Percentiles rank a stretch among this genome's conserved stretches.
Conservation (phyloP, 2,888 invertebrate genomes). For the Mechanitis mazaeus region DNA sequence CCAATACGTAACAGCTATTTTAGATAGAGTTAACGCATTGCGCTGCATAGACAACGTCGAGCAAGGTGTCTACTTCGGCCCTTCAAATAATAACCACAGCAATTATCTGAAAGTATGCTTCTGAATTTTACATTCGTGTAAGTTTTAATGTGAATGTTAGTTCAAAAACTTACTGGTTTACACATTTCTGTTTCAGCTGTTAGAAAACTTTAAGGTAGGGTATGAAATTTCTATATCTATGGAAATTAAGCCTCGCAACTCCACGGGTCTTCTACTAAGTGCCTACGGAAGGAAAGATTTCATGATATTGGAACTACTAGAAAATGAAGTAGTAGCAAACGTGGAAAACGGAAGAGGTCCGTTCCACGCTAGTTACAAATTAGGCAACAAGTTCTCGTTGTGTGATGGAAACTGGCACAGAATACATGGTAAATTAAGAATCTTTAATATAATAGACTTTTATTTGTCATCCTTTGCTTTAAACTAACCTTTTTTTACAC, state of each 20-base stretch:
- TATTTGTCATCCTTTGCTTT: background rate
- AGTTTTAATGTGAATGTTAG: background rate
- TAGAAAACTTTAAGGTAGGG: constrained; percentile 87
- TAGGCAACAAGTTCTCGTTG: constrained; percentile 81
- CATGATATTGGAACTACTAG: constrained; percentile 89
- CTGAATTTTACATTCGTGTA: background rate
- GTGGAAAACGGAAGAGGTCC: constrained; percentile 90
- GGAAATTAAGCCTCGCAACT: constrained; percentile 90
- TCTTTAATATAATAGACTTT: background rate
- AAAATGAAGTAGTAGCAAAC: constrained; percentile 88
- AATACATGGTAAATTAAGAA: constrained; percentile 79
- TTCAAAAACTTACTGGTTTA: background rate
- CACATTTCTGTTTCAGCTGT: constrained; percentile 48
- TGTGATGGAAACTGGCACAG: constrained; percentile 98
- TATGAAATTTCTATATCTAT: constrained; percentile 85
- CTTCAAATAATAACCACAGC: constrained; percentile 70
- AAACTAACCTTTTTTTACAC: constrained; percentile 28
- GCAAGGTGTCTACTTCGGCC: constrained; percentile 92
- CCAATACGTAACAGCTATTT: constrained; percentile 78
- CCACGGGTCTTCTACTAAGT: constrained; percentile 89
- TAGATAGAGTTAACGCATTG: constrained; percentile 78
- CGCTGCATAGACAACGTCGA: constrained; percentile 86
- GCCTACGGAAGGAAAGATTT: constrained; percentile 90
- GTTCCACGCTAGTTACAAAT: constrained; percentile 83
- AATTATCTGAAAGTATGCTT: constrained; percentile 81